phyloP scores from a whole-genome alignment of 2,113 vertebrate species.

The Cheirogaleus medius region DNA sequence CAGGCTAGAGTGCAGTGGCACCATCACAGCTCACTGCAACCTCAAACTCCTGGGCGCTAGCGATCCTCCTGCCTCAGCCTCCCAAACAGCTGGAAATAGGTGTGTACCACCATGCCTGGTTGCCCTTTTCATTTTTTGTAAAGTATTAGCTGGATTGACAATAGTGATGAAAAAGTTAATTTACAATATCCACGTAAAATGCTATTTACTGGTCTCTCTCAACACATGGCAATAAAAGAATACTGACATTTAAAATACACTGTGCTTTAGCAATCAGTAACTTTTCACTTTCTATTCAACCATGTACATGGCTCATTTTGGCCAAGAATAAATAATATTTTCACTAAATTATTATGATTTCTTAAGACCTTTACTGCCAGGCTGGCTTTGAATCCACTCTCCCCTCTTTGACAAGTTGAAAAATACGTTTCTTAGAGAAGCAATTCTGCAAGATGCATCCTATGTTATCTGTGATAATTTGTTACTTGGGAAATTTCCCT shows the following conservation, averaged over 20 bases:
- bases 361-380: background rate
- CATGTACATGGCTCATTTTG: constrained; percentile 24
- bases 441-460: background rate
- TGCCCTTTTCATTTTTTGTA: background rate
- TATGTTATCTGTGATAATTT: background rate
- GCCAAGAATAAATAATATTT: constrained; percentile 7
- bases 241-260: constrained; percentile 22
- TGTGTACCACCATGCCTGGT: no score
- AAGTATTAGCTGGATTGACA: constrained; percentile 41
- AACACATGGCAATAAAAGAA: constrained; percentile 13
- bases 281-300: constrained; percentile 23
- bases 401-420: background rate
- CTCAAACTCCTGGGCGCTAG: no score
- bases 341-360: constrained; percentile 3
- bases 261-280: background rate
- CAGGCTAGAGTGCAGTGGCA: no score
- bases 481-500: background rate
- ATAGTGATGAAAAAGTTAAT: constrained; percentile 22
- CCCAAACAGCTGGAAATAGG: no score
- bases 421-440: background rate
- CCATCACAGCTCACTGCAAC: no score
- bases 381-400: background rate
- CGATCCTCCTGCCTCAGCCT: no score
- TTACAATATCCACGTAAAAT: constrained; percentile 37
- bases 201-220: constrained; percentile 6